phyloP scores from a whole-genome alignment of 2,797 vertebrate species.

The Neosilurus mollespiculum region DNA sequence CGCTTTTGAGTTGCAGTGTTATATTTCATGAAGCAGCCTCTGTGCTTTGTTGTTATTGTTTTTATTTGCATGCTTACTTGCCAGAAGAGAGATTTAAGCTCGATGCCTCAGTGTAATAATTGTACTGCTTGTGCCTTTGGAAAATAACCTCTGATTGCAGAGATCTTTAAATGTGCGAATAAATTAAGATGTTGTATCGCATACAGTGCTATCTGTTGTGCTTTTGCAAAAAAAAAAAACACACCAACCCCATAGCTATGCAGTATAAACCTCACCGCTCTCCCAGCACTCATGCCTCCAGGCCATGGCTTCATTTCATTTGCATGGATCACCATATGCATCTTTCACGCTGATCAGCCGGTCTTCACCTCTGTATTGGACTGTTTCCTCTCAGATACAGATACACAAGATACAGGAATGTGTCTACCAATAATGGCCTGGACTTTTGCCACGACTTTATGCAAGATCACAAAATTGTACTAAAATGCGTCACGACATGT shows the following conservation, averaged over 20 bases:
- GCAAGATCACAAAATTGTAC: background rate
- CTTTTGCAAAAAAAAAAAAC: conserved; percentile 14
- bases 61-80: conserved; percentile 16
- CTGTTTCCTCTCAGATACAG: background rate
- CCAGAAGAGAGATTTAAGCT: conserved; percentile 23
- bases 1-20: conserved; percentile 16
- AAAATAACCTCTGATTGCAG: conserved; percentile 18
- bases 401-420: too few species aligned
- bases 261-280: background rate
- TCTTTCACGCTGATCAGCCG: background rate
- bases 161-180: conserved; percentile 44
- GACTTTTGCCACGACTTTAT: background rate
- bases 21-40: background rate
- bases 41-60: background rate
- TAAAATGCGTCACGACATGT: background rate
- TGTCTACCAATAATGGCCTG: background rate
- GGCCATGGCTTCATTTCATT: background rate
- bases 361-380: background rate
- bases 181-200: conserved; percentile 33
- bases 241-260: background rate
- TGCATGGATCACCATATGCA: background rate
- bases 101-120: conserved; percentile 19
- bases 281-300: background rate
- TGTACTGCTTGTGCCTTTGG: conserved; percentile 48
- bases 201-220: conserved; percentile 12